Evolutionary conservation across 1,140 invertebrate genomes (phyloP).

Genomic region (Andrena cerasifolii): DNA sequence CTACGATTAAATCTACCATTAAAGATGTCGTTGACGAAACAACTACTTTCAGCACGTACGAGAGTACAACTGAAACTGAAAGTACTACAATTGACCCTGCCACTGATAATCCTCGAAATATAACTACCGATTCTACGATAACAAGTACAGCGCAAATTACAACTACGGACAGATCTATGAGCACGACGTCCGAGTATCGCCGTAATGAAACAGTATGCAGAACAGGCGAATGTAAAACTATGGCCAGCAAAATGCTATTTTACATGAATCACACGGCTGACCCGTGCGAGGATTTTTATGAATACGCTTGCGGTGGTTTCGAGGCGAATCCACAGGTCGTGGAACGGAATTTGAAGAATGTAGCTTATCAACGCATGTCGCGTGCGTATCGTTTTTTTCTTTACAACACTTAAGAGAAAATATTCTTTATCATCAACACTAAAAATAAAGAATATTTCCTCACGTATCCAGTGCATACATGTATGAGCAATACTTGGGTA

Average conservation of each 20-base stretch:
- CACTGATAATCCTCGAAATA: neutral
- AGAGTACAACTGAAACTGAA: slow-evolving; percentile 4
- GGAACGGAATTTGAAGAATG: slow-evolving; percentile 48
- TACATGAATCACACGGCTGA: slow-evolving; percentile 83
- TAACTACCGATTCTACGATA: neutral
- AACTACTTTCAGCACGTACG: neutral
- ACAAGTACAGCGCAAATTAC: neutral
- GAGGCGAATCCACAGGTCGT: slow-evolving; percentile 60
- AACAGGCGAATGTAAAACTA: slow-evolving; percentile 65
- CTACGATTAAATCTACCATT: no score
- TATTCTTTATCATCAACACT: neutral
- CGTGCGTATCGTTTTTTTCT: slow-evolving; percentile 46
- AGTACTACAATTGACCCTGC: neutral
- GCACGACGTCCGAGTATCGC: neutral
- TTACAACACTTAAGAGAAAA: neutral
- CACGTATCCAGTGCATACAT: neutral
- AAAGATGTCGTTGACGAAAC: neutral
- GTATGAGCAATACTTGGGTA: no score
- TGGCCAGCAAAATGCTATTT: slow-evolving; percentile 76
- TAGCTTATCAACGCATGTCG: slow-evolving; percentile 57
- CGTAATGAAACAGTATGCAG: slow-evolving; percentile 47
- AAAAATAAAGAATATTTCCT: neutral
- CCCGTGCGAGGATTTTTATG: slow-evolving; percentile 87
- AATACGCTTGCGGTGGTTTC: slow-evolving; percentile 84
- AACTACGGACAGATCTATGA: neutral